Conservation (phyloP, 2,888 invertebrate species). For the Lottia gigantea region DNA sequence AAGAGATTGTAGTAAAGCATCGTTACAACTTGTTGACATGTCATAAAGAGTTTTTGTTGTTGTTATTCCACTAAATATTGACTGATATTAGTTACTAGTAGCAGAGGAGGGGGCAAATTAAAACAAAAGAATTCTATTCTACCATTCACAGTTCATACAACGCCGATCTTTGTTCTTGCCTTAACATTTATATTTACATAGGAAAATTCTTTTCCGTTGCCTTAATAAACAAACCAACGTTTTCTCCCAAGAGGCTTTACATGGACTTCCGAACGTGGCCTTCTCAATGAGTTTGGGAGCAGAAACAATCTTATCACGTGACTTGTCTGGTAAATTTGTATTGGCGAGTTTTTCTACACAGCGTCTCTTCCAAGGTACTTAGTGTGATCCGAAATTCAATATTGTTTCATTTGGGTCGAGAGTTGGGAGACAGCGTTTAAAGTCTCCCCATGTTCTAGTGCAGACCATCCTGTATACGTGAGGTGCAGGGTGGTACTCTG, state of each 20-base stretch:
- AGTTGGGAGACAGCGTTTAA: too few species aligned
- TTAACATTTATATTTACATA: neutral
- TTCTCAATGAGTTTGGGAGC: slow-evolving; percentile 1
- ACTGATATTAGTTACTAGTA: slow-evolving; percentile 7
- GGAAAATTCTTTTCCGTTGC: slow-evolving; percentile 8
- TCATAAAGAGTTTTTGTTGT: neutral
- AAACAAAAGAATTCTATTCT: slow-evolving; percentile 4
- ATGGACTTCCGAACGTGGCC: slow-evolving; percentile 10
- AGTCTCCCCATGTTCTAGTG: too few species aligned
- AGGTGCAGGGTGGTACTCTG: too few species aligned
- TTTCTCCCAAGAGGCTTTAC: slow-evolving; percentile 9
- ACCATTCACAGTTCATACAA: slow-evolving; percentile 7
- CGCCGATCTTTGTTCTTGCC: slow-evolving; percentile 12
- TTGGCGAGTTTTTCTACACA: slow-evolving; percentile 9
- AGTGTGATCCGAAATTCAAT: slow-evolving; percentile 6
- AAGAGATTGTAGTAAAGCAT: too few species aligned
- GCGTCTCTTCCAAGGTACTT: slow-evolving; percentile 8
- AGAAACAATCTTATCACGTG: slow-evolving; percentile 9
- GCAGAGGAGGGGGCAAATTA: slow-evolving; percentile 16
- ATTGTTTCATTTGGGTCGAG: slow-evolving; percentile 3
- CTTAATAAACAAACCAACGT: slow-evolving; percentile 3
- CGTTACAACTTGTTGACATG: neutral
- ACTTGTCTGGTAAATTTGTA: slow-evolving; percentile 7
- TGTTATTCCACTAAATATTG: too few species aligned
- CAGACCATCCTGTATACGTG: too few species aligned